Conservation (phyloP, 2,113 vertebrate species). For the Pteruthius melanotis region DNA sequence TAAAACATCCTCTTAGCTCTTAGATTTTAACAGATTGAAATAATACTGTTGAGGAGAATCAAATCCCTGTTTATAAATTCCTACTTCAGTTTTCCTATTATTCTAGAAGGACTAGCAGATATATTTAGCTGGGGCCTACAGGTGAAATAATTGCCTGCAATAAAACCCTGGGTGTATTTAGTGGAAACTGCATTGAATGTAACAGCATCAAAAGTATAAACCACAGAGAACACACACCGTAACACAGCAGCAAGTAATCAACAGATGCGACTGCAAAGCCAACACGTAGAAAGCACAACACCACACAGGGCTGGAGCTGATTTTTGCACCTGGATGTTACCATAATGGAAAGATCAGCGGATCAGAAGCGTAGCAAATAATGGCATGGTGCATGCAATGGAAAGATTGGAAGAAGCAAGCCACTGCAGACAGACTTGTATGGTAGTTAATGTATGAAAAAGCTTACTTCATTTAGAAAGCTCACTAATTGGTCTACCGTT, state of each 20-base stretch:
- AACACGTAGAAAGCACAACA: constrained; percentile 41
- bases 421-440: constrained; percentile 83
- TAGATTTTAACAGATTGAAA: constrained; percentile 33
- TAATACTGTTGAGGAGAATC: constrained; percentile 22
- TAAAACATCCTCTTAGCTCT: constrained; percentile 48
- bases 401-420: constrained; percentile 71
- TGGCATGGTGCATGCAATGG: constrained; percentile 62
- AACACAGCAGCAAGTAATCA: constrained; percentile 52
- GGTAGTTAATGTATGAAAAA: constrained; percentile 99
- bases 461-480: constrained; percentile 99
- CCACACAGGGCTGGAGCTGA: constrained; percentile 57
- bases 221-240: constrained; percentile 34
- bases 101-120: neutral
- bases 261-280: constrained; percentile 67
- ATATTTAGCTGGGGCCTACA: neutral
- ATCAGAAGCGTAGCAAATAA: constrained; percentile 58
- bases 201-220: neutral
- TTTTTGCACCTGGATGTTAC: constrained; percentile 71
- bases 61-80: constrained; percentile 12
- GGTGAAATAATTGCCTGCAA: constrained; percentile 28
- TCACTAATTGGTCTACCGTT: constrained; percentile 99
- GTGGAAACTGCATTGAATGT: neutral
- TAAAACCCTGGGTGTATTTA: constrained; percentile 24
- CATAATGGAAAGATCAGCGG: constrained; percentile 76
- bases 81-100: constrained; percentile 1